Conservation (phyloP, 2,113 vertebrate genomes). For the Plestiodon gilberti region DNA sequence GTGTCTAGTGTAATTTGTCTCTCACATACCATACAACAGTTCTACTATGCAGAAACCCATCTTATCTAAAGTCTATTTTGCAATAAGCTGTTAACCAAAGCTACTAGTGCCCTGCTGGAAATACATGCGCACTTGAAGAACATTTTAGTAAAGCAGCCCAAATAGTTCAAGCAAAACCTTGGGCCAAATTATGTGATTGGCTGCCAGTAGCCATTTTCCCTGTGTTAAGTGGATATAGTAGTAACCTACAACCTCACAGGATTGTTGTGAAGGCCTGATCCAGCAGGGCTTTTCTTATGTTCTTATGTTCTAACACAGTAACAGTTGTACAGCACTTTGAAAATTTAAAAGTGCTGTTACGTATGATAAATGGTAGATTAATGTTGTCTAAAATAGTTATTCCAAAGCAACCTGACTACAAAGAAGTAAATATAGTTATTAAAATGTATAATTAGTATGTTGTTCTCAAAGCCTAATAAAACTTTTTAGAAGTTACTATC, state of each 20-base stretch:
- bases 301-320: too few species aligned
- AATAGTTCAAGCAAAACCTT: not conserved
- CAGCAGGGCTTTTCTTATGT: too few species aligned
- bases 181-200: too few species aligned
- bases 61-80: not conserved
- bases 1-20: not conserved
- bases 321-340: not conserved
- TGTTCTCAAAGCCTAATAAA: not conserved
- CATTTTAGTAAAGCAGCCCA: not conserved
- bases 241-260: not conserved
- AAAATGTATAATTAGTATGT: not conserved
- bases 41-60: not conserved
- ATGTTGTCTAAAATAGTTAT: not conserved
- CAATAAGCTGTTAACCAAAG: not conserved
- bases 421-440: not conserved
- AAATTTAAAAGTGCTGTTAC: not conserved
- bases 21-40: not conserved
- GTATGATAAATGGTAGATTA: not conserved
- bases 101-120: not conserved
- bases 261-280: not conserved
- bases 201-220: not conserved
- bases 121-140: not conserved
- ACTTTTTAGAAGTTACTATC: not conserved
- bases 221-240: not conserved
- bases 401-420: conserved; percentile 1